Evolutionary conservation across 2,888 invertebrate species (phyloP), one percentile per base, ranked within the genome.

Genomic region (Zygothrica quintamaculata): DNA sequence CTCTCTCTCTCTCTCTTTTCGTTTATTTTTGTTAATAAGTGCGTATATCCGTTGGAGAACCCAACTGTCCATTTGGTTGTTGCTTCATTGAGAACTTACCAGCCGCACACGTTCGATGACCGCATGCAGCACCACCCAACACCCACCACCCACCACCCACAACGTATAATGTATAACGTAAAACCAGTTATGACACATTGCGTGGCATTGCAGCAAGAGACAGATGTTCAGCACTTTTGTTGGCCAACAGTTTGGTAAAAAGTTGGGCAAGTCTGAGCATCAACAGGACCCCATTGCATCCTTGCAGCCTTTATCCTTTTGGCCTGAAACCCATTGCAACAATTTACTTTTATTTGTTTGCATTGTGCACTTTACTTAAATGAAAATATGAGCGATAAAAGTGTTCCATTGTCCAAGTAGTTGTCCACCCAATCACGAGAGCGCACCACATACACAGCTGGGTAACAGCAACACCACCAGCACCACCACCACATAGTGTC

Each of bases 281-380:
- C 29, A 22, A 26, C 18, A 9, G 9, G 9, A n/a, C 34, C 34
- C 13, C 12, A 11, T 5, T 34, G n/a, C n/a, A n/a, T 13, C 44
- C n/a, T 25, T 39, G 51, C 29, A 56, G 6, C 36, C 22, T 13
- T 29, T 33, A 33, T 8, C 16, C 8, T 16, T 1, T 15, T 61
- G 25, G 22, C 39, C 31, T 22, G 18, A 22, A n/a, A 5, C 18
- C 18, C 18, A 5, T 22, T 8, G 6, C 29, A 13, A 22, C 34
- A 53, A 46, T 52, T 48, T 57, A 43, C 50, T 39, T 65, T 76
- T 73, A 71, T 77, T 77, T 78, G 77, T 81, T 71, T 78, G 60
- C 62, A 57, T 61, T 64, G 53, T 74, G 74, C 67, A 77, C 74
- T 74, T 68, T 62, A 67, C 68, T 64, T 64, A 64, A 66, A 60